phyloP scores from a whole-genome alignment of 2,888 invertebrate genomes.

The Antheraea yamamai region DNA sequence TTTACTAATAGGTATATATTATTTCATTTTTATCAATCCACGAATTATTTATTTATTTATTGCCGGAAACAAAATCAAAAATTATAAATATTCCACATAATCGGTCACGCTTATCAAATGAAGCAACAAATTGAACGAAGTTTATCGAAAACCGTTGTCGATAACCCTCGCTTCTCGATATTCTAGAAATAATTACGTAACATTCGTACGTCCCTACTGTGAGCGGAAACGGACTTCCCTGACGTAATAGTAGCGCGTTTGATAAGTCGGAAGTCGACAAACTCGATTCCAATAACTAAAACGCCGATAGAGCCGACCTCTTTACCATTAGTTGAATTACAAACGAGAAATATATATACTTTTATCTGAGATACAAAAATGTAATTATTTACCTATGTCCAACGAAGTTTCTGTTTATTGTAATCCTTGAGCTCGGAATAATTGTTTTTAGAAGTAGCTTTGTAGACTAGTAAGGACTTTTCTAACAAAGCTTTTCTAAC shows the following conservation, averaged over 20 bases:
- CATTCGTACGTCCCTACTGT: slow-evolving; percentile 20
- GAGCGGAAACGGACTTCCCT: slow-evolving; percentile 55
- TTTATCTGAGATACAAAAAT: not conserved
- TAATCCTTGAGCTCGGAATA: not conserved
- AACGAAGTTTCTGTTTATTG: not conserved
- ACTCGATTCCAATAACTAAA: slow-evolving; percentile 34
- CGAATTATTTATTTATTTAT: not conserved
- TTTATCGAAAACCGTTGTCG: slow-evolving; percentile 14
- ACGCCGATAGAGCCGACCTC: slow-evolving; percentile 11
- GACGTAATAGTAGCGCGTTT: slow-evolving; percentile 51
- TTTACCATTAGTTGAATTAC: not conserved
- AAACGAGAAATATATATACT: not conserved
- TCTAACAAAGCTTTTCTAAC: too few relatives aligned
- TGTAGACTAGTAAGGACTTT: too few relatives aligned
- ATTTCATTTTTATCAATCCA: not conserved
- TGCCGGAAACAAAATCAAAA: not conserved
- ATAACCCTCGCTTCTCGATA: slow-evolving; percentile 1
- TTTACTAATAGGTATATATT: not conserved
- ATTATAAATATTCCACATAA: not conserved
- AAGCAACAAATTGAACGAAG: not conserved
- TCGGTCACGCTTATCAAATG: not conserved
- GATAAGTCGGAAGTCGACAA: slow-evolving; percentile 59
- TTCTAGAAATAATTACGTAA: slow-evolving; percentile 26
- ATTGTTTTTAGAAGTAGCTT: not conserved
- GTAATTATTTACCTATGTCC: not conserved